Evolutionary conservation across 2,113 vertebrate genomes (phyloP), one percentile per base, ranked within the genome.

Genomic region (Xenus cinereus): DNA sequence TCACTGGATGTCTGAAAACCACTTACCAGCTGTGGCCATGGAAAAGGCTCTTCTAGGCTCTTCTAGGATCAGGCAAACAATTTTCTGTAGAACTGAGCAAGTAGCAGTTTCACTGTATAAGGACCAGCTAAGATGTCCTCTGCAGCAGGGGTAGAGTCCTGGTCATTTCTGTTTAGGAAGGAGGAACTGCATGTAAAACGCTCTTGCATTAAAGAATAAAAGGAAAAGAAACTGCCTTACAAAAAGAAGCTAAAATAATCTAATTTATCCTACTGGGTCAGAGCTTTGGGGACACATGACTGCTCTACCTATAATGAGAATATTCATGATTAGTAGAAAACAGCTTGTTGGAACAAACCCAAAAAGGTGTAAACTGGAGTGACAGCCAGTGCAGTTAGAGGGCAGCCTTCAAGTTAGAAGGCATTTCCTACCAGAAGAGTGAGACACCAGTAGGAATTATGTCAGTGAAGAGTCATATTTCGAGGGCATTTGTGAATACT

Each of bases 11-110:
- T 57, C 63, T 83, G 37, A 30, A 80, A 87, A 82, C 39, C 2
- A 0, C 19, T 28, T 60, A 0, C 28, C 2, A 4, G 8, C 41
- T 78, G 28, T n/a, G 30, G 23, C 22, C 21, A 7, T 43, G 73
- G 35, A 51, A 46, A 17, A 73, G 24, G 16, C 2, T 60, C 7
- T 87, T 48, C 46, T 48, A 72, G 24, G 16, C 2, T 60, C 7
- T 87, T 48, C 22, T 48, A 48, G 32, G 28, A 50, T 67, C 51
- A 54, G 23, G 32, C 18, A 69, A 46, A 33, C n/a, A 59, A 11
- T 90, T 89, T 74, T 59, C 76, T 1, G 0, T 5, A n/a, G 41
- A 82, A 54, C 23, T n/a, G 33, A 6, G 20, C 28, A 76, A 88
- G 33, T 4, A 37, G 20, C 33, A 37, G 4, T 78, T 84, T 71